Evolutionary conservation across 2,113 vertebrate genomes (phyloP).

Genomic region (Orientallactaga bullata): DNA sequence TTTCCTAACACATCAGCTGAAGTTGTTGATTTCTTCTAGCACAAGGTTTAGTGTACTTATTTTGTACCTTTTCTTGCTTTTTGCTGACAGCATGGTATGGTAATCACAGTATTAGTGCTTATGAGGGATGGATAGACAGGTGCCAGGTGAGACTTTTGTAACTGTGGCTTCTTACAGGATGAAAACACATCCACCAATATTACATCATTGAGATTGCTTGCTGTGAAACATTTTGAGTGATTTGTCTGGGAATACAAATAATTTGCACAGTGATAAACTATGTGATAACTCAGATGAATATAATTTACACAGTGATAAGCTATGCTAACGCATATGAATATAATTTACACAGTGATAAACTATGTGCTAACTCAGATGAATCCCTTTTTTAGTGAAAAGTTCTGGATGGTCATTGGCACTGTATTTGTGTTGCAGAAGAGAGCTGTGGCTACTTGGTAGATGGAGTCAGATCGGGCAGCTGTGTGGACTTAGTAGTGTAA

Average conservation of each 20-base stretch:
- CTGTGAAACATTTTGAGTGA: slow-evolving; percentile 39
- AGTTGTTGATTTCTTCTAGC: neutral
- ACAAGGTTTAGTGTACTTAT: neutral
- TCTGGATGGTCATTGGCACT: neutral
- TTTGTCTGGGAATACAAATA: slow-evolving; percentile 33
- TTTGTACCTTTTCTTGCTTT: slow-evolving; percentile 33
- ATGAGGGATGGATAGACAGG: neutral
- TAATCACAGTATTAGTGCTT: slow-evolving; percentile 8
- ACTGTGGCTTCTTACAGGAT: slow-evolving; percentile 7
- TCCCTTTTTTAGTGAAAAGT: slow-evolving; percentile 32
- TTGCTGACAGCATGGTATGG: neutral
- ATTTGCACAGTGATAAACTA: neutral
- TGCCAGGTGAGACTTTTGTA: slow-evolving; percentile 45
- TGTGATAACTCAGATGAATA: too few relatives aligned
- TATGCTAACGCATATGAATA: too few relatives aligned
- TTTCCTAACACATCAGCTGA: neutral
- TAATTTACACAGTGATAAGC: slow-evolving; percentile 13
- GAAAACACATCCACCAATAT: neutral
- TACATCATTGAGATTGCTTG: neutral
- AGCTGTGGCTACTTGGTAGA: neutral
- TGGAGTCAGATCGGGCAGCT: neutral
- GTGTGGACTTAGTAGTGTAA: neutral
- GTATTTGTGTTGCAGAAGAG: neutral
- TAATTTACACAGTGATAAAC: neutral
- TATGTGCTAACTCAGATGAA: neutral